A percentile compares a stretch with the other conserved stretches of the same genome.
Evolutionary conservation across 1,140 invertebrate genomes (phyloP).

Genomic region (Ooceraea biroi): DNA sequence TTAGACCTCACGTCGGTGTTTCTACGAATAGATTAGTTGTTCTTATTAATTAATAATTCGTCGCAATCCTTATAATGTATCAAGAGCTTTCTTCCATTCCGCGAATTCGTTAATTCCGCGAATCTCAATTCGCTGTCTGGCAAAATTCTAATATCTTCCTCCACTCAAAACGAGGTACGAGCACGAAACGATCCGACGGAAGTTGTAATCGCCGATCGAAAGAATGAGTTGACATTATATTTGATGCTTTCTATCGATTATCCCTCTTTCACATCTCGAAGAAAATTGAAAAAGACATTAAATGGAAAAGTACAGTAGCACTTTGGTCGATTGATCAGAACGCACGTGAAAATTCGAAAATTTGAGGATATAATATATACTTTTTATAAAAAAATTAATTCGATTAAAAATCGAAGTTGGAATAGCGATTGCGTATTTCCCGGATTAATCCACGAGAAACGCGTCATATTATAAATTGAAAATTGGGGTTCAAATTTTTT

Average conservation of each 20-base stretch:
- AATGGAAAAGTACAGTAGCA: constrained; percentile 1
- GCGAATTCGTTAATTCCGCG: not conserved
- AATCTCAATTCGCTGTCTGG: constrained; percentile 25
- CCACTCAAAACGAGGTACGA: not conserved
- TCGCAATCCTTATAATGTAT: not conserved
- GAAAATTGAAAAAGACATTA: constrained; percentile 10
- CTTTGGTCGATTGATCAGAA: not conserved
- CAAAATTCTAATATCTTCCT: constrained; percentile 3
- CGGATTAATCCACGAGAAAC: not conserved
- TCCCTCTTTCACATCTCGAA: not conserved
- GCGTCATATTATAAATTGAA: not conserved
- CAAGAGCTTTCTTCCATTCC: not conserved
- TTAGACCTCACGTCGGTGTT: constrained; percentile 20
- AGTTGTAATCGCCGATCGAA: constrained; percentile 33
- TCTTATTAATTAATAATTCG: not conserved
- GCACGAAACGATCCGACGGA: constrained; percentile 46
- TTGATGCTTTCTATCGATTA: not conserved
- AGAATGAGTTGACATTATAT: constrained; percentile 26
- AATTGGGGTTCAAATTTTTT: not conserved
- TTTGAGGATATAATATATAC: too few species aligned
- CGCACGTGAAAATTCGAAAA: not conserved
- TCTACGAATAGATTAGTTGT: constrained; percentile 24
- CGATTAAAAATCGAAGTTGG: not conserved
- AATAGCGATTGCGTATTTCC: not conserved
- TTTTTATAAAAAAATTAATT: constrained; percentile 20